Conservation (phyloP, 2,113 vertebrate species). For the Maccullochella peelii region DNA sequence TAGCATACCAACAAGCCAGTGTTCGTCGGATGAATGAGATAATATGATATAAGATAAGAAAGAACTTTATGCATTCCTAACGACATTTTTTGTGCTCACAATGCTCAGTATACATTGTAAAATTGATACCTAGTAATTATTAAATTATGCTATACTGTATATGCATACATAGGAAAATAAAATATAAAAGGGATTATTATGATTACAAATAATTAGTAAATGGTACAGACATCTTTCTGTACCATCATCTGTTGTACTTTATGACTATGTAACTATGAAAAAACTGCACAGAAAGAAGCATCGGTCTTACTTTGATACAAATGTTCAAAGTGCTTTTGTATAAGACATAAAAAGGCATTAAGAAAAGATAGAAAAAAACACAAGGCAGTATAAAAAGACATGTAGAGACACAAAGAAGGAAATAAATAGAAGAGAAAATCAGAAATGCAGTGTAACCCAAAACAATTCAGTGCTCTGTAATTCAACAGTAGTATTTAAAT, state of each 20-base stretch:
- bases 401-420: not conserved
- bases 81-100: not conserved
- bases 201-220: no score
- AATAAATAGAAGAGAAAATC: not conserved
- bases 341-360: not conserved
- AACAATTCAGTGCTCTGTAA: not conserved
- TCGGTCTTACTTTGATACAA: not conserved
- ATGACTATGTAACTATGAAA: not conserved
- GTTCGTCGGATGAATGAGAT: no score
- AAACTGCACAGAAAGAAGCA: not conserved
- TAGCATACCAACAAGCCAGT: no score
- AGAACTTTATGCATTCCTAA: no score
- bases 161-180: not conserved
- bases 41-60: no score
- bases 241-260: not conserved
- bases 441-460: not conserved
- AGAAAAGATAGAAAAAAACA: not conserved
- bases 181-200: not conserved
- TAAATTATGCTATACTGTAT: no score
- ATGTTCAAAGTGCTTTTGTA: not conserved
- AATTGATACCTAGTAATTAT: no score
- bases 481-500: not conserved
- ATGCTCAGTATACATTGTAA: not conserved
- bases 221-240: no score
- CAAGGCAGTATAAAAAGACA: not conserved